Percentiles rank a stretch among this genome's conserved stretches.
Conservation (phyloP, 1,140 invertebrate genomes). For the Zeugodacus cucurbitae region DNA sequence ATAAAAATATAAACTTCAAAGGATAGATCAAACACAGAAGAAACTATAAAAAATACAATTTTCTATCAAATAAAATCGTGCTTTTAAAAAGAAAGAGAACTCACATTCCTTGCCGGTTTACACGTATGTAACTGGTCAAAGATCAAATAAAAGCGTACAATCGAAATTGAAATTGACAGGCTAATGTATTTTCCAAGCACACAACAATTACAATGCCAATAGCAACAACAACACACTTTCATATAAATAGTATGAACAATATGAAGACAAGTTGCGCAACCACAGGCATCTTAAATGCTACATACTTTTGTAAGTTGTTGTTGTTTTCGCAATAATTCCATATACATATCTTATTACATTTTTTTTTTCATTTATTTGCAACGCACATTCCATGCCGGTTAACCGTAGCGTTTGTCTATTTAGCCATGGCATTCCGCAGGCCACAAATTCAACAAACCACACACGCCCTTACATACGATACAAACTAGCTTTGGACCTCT, state of each 20-base stretch:
- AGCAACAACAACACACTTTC: not conserved
- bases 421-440: slow-evolving; percentile 3
- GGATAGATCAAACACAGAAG: no score
- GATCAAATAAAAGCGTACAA: slow-evolving; percentile 4
- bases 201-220: not conserved
- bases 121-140: not conserved
- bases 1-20: no score
- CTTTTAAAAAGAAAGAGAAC: no score
- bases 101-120: no score
- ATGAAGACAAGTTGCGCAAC: not conserved
- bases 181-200: not conserved
- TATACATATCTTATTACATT: slow-evolving; percentile 24
- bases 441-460: not conserved
- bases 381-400: slow-evolving; percentile 31
- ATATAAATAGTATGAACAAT: not conserved
- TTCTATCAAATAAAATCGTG: no score
- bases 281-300: not conserved
- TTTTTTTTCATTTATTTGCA: slow-evolving; percentile 26
- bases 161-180: not conserved
- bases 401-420: slow-evolving; percentile 9
- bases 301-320: not conserved
- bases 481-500: not conserved
- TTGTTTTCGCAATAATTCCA: slow-evolving; percentile 10
- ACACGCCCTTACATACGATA: not conserved
- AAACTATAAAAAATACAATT: no score